phyloP scores from a whole-genome alignment of 2,888 invertebrate species.

The Autographa pulchrina region DNA sequence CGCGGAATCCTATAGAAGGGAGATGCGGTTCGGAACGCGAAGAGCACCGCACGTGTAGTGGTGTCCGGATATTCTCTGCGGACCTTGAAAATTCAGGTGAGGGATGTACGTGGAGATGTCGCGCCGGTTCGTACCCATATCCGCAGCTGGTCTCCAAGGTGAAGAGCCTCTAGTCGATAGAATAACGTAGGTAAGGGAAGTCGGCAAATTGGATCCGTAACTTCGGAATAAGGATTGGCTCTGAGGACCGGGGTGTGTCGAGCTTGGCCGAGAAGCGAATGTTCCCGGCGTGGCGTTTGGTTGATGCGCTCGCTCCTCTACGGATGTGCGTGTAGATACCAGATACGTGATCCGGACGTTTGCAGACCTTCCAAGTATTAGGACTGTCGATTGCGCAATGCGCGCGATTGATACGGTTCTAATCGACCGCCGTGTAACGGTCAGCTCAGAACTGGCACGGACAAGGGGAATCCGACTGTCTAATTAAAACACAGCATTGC shows the following conservation, averaged over 20 bases:
- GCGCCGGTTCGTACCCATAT: conserved; percentile 91
- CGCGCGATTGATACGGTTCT: conserved; percentile 60
- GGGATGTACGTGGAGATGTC: conserved; percentile 74
- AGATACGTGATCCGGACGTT: conserved; percentile 64
- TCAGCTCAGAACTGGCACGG: conserved; percentile 91
- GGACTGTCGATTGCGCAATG: conserved; percentile 64
- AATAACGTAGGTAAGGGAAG: conserved; percentile 92
- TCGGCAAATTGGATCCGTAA: conserved; percentile 91
- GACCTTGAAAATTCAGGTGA: conserved; percentile 77
- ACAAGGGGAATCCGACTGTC: conserved; percentile 91
- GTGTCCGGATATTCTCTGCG: conserved; percentile 74
- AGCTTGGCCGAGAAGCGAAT: conserved; percentile 83
- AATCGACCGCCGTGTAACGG: conserved; percentile 80
- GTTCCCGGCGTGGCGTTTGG: conserved; percentile 56
- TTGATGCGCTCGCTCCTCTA: conserved; percentile 43
- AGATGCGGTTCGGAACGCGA: conserved; percentile 85
- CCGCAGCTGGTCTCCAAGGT: conserved; percentile 94
- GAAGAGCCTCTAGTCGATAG: conserved; percentile 90
- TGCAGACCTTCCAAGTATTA: conserved; percentile 64
- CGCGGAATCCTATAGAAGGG: conserved; percentile 86
- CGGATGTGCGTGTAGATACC: conserved; percentile 70
- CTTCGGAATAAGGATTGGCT: conserved; percentile 93
- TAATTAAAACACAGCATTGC: conserved; percentile 93
- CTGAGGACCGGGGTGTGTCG: conserved; percentile 91
- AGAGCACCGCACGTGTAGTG: conserved; percentile 69